Conservation (phyloP, 37 sponge, comb jelly and placozoan species). For the Haliclona indistincta region DNA sequence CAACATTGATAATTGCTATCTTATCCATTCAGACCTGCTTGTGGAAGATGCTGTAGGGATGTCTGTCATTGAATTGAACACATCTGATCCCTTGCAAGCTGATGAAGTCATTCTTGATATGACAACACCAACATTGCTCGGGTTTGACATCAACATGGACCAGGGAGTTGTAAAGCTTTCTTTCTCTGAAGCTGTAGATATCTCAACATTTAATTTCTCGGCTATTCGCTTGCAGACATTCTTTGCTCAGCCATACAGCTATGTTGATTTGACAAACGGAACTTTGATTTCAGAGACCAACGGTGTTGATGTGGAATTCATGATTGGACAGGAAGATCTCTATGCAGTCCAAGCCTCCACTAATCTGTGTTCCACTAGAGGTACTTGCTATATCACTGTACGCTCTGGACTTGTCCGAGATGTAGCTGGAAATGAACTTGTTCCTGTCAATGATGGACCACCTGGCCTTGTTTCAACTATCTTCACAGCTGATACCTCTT, state of each 20-base stretch:
- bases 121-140: constrained; percentile 43
- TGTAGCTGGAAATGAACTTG: constrained; percentile 26
- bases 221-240: constrained; percentile 58
- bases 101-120: constrained; percentile 51
- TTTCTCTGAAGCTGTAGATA: constrained; percentile 68
- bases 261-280: constrained; percentile 49
- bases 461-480: constrained; percentile 8
- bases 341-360: constrained; percentile 26
- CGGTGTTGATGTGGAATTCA: constrained; percentile 26
- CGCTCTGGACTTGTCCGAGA: constrained; percentile 26
- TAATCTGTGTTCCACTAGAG: constrained; percentile 37
- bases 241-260: constrained; percentile 27
- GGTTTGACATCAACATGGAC: constrained; percentile 61
- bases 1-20: constrained; percentile 42
- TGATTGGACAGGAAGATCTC: constrained; percentile 15
- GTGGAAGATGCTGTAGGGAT: constrained; percentile 63
- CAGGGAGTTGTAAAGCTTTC: constrained; percentile 44
- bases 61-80: constrained; percentile 25
- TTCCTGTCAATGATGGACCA: constrained; percentile 24
- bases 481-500: constrained; percentile 29
- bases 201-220: constrained; percentile 23
- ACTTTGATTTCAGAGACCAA: constrained; percentile 12
- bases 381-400: constrained; percentile 46
- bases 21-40: constrained; percentile 37
- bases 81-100: constrained; percentile 40